phyloP scores from a whole-genome alignment of 1,140 invertebrate species.

The Leptonema lineaticorne region DNA sequence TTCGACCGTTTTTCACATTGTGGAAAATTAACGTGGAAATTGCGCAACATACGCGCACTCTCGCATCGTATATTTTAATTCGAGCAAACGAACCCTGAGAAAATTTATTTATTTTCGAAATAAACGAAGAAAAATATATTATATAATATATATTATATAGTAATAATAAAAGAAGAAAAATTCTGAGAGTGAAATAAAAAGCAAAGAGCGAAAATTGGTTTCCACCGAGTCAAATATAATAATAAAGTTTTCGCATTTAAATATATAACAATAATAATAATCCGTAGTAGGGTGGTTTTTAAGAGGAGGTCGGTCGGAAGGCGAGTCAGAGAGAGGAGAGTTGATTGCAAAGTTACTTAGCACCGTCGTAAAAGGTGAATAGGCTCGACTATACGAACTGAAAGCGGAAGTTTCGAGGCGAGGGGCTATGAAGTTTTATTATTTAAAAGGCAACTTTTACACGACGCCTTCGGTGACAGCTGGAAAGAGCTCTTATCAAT shows the following conservation, averaged over 20 bases:
- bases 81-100: no score
- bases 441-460: neutral
- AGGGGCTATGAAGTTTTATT: neutral
- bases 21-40: neutral
- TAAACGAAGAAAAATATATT: no score
- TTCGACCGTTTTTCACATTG: neutral
- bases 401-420: neutral
- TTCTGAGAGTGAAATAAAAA: neutral
- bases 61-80: no score
- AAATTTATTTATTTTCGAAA: no score
- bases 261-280: no score
- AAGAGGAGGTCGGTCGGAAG: no score
- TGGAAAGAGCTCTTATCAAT: conserved; percentile 5
- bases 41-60: no score
- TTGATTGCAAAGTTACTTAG: conserved; percentile 5
- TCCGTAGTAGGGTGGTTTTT: no score
- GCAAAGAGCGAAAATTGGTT: neutral
- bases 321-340: no score
- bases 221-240: neutral
- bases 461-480: neutral
- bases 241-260: neutral
- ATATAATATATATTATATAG: no score
- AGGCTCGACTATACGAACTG: neutral
- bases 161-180: no score
- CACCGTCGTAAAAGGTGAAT: neutral